phyloP scores from a whole-genome alignment of 2,113 vertebrate genomes.

The Orthonyx spaldingii region DNA sequence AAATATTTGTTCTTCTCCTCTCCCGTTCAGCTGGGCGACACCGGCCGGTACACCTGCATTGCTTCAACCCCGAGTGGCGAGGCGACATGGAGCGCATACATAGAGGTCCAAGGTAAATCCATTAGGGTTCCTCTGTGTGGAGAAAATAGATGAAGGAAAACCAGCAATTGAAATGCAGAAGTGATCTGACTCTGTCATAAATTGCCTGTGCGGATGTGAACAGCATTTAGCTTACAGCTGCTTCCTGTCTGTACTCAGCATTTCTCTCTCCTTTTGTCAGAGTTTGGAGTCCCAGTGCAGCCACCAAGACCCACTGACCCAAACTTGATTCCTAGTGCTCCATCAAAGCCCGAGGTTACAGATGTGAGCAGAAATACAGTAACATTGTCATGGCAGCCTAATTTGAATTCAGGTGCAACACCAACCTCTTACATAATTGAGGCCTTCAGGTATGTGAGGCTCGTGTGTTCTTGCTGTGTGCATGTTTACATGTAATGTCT shows the following conservation, averaged over 20 bases:
- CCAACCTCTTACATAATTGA: slow-evolving; percentile 98
- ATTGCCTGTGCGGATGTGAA: background rate
- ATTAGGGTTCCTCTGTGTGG: background rate
- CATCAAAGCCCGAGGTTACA: slow-evolving; percentile 90
- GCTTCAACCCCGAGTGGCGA: slow-evolving; percentile 95
- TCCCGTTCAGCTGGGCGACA: slow-evolving; percentile 85
- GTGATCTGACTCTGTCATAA: background rate
- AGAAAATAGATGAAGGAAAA: background rate
- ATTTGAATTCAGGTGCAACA: slow-evolving; percentile 92
- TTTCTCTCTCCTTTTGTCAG: slow-evolving; percentile 65
- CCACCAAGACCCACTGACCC: slow-evolving; percentile 94
- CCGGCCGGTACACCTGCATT: slow-evolving; percentile 91
- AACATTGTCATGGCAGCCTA: slow-evolving; percentile 91
- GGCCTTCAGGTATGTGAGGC: slow-evolving; percentile 87
- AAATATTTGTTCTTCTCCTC: slow-evolving; percentile 51
- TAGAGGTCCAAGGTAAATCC: slow-evolving; percentile 92
- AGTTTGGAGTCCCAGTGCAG: slow-evolving; percentile 91
- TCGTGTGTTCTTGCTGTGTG: background rate
- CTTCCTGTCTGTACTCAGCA: background rate
- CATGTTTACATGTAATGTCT: background rate
- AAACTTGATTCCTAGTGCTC: slow-evolving; percentile 95
- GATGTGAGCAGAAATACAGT: slow-evolving; percentile 92
- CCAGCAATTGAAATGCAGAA: background rate
- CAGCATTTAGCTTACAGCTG: background rate
- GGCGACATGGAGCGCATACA: slow-evolving; percentile 91